Percentiles rank a stretch among this genome's conserved stretches.
These are phyloP conservation scores for Holacanthella duospinosa DNA, from an alignment of 2,888 invertebrate genomes.

Conservation along the genomic window DNA sequence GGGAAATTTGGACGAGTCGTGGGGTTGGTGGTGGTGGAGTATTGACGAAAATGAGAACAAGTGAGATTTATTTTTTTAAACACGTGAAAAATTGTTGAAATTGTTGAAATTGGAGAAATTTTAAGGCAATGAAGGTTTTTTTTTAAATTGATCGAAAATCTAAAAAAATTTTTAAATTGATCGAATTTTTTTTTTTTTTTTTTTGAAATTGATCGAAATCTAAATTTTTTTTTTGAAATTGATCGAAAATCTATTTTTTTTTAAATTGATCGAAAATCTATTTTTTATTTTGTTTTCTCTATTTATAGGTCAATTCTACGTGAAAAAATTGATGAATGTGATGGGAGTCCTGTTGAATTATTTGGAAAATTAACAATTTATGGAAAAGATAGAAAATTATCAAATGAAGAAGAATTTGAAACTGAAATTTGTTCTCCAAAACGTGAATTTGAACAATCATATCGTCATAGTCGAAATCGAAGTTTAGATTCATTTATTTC, in stretches of 20 bases:
- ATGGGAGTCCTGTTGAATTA: background rate
- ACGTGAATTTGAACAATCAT: background rate
- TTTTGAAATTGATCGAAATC: no score
- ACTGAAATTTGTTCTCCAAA: background rate
- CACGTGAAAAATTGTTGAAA: no score
- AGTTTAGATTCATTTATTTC: slow-evolving; percentile 64
- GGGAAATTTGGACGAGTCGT: background rate
- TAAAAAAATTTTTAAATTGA: no score
- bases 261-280: background rate
- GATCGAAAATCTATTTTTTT: background rate
- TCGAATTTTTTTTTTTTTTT: no score
- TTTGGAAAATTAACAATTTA: background rate
- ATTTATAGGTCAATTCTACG: slow-evolving; percentile 15
- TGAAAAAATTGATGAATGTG: slow-evolving; percentile 4
- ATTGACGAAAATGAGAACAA: background rate
- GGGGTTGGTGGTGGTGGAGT: background rate
- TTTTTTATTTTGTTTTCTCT: no score
- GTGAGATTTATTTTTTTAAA: background rate
- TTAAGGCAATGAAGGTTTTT: no score
- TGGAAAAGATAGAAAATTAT: background rate
- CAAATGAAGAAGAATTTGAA: background rate
- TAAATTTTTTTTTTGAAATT: background rate
- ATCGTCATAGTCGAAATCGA: slow-evolving; percentile 74
- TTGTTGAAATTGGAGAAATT: no score
- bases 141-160: no score